Evolutionary conservation across 92 coral and sea anemone genomes (phyloP), one percentile per base, ranked within the genome.

Genomic region (Galaxea fascicularis): DNA sequence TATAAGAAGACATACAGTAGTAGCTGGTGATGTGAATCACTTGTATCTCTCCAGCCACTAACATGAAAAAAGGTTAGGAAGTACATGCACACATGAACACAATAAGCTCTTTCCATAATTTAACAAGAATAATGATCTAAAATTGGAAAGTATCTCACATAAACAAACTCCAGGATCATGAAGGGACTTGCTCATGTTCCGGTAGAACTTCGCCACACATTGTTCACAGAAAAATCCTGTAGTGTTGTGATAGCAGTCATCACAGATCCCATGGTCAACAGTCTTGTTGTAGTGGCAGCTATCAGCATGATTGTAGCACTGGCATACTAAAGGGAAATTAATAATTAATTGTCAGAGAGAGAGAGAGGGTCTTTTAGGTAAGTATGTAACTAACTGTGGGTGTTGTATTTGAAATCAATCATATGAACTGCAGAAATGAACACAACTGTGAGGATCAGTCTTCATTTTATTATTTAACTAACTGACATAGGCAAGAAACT

Each of bases 191-290:
- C 84, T 89, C 78, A 84, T 64, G 85, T 96, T 93, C 17, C 98
- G 94, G 31, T 94, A 96, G 78, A 93, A 96, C 80, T 92, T 96
- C 60, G 85, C 92, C 47, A 87, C 45, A 58, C 99, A 96, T 64
- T 87, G 75, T 29, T 96, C 95, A 93, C 99, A 96, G 83, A 87
- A 91, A 58, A 90, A 76, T 16, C 99, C 99, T 20, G 92, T 89
- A 0, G 98, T 96, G 85, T 96, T 93, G 82, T 96, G 88, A 74
- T 91, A 51, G 76, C 99, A 96, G 74, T 92, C 77, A 2, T 92
- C 88, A 74, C 99, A 96, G 4, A 93, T 84, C 8, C 99, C 99
- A 71, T 88, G 95, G 30, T 77, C 90, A 45, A 92, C 94, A 7
- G 78, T 90, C 24, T 67, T 12, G 63, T 92, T 96, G 49, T 86